Conservation (phyloP, 30 jellyfish, hydroid and myxozoan species). For the Hydractinia symbiolongicarpus region DNA sequence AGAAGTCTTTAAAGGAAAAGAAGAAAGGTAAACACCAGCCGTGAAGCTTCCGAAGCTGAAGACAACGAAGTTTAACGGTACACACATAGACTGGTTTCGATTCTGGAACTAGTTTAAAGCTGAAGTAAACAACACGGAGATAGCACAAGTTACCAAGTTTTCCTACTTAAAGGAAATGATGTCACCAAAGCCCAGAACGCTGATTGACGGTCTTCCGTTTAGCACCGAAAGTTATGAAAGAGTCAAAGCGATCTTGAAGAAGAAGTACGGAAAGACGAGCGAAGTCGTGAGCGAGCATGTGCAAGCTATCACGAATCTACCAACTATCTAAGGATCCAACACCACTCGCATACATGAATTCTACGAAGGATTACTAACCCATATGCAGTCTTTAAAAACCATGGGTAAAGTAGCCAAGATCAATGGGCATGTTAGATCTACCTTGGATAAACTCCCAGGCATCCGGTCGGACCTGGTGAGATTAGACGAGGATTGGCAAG, state of each 20-base stretch:
- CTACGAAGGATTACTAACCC: slow-evolving; percentile 20
- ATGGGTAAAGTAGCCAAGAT: no score
- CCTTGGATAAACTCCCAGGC: no score
- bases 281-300: slow-evolving; percentile 39
- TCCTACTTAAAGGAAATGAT: slow-evolving; percentile 30
- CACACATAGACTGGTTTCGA: not conserved
- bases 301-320: slow-evolving; percentile 24
- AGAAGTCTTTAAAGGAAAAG: no score
- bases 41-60: slow-evolving; percentile 32
- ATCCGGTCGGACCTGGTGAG: no score
- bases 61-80: slow-evolving; percentile 32
- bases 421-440: no score
- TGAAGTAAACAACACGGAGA: not conserved
- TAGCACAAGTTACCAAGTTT: slow-evolving; percentile 30
- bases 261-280: slow-evolving; percentile 41
- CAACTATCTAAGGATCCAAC: slow-evolving; percentile 33
- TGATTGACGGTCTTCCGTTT: slow-evolving; percentile 37
- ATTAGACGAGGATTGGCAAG: no score
- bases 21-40: no score
- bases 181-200: slow-evolving; percentile 19
- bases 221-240: slow-evolving; percentile 36
- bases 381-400: not conserved
- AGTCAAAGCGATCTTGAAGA: slow-evolving; percentile 24
- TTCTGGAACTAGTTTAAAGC: slow-evolving; percentile 25
- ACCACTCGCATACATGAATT: slow-evolving; percentile 30